Evolutionary conservation across 2,888 invertebrate genomes (phyloP).

Genomic region (Monoplex corrugatus): DNA sequence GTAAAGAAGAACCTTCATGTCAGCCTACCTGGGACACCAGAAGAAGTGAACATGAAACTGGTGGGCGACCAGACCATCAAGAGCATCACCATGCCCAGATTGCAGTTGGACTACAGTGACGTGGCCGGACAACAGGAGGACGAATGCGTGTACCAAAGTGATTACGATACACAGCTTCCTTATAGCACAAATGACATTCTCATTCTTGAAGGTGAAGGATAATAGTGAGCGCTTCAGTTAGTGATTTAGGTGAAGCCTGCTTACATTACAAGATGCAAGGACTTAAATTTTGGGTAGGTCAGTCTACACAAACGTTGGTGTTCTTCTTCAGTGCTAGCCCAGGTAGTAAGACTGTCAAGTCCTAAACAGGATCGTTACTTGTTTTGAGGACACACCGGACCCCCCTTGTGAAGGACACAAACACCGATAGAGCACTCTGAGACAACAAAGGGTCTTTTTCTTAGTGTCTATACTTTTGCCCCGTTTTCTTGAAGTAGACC

Average conservation of each 20-base stretch:
- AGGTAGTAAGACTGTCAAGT: too few relatives aligned
- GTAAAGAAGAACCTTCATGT: slow-evolving; percentile 43
- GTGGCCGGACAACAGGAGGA: background rate
- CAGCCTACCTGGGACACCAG: slow-evolving; percentile 65
- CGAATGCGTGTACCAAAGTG: background rate
- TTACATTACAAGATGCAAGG: too few relatives aligned
- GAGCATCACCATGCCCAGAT: slow-evolving; percentile 65
- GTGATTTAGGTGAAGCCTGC: background rate
- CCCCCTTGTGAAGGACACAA: too few relatives aligned
- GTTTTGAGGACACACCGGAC: too few relatives aligned
- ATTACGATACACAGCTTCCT: background rate
- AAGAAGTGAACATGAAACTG: slow-evolving; percentile 62
- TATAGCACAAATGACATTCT: background rate
- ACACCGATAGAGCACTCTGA: too few relatives aligned
- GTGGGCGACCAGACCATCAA: slow-evolving; percentile 64
- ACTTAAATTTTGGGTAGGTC: too few relatives aligned
- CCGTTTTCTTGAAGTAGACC: too few relatives aligned
- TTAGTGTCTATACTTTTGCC: too few relatives aligned
- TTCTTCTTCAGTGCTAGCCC: too few relatives aligned
- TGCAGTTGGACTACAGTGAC: slow-evolving; percentile 52
- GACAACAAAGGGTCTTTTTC: too few relatives aligned
- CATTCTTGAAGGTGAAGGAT: background rate
- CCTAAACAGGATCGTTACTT: too few relatives aligned
- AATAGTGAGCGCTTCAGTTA: background rate
- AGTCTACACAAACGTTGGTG: too few relatives aligned